Evolutionary conservation across 2,797 vertebrate genomes (phyloP).

Genomic region (Helicolenus hilgendorfi): DNA sequence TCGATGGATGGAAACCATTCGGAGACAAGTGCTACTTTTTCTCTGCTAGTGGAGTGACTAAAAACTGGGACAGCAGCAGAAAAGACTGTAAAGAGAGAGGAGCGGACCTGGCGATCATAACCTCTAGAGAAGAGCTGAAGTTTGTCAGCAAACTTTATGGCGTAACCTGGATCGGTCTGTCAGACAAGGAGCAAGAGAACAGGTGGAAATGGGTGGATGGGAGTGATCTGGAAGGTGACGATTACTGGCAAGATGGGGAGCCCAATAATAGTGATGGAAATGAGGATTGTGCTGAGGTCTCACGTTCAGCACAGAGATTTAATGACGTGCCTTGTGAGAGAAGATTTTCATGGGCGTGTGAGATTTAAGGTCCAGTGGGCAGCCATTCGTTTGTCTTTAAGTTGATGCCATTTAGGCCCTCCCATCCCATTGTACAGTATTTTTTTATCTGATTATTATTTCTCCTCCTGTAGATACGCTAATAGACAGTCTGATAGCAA

Average conservation of each 20-base stretch:
- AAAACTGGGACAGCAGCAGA: constrained; percentile 37
- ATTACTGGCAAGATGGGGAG: constrained; percentile 37
- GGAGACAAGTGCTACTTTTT: constrained; percentile 48
- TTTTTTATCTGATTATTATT: not conserved
- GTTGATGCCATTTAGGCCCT: not conserved
- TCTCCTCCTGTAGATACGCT: not conserved
- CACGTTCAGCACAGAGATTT: fast-evolving
- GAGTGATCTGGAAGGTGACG: not conserved
- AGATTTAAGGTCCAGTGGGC: not conserved
- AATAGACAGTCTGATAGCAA: not conserved
- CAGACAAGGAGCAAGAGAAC: not conserved
- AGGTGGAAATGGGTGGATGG: constrained; percentile 59
- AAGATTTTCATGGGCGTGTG: constrained; percentile 47
- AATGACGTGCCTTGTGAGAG: constrained; percentile 24
- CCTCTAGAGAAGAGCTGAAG: not conserved
- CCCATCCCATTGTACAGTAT: not conserved
- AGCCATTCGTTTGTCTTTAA: not conserved
- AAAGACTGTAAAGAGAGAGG: constrained; percentile 28
- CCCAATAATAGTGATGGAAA: not conserved
- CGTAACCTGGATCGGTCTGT: constrained; percentile 55
- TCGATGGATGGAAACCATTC: constrained; percentile 23
- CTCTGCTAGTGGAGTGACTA: not conserved
- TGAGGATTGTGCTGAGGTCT: constrained; percentile 47
- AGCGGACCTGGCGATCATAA: constrained; percentile 39
- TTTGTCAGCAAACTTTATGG: not conserved